These are phyloP conservation scores for Delphinus delphis DNA, from an alignment of 2,113 vertebrate genomes.

Conservation along the genomic window DNA sequence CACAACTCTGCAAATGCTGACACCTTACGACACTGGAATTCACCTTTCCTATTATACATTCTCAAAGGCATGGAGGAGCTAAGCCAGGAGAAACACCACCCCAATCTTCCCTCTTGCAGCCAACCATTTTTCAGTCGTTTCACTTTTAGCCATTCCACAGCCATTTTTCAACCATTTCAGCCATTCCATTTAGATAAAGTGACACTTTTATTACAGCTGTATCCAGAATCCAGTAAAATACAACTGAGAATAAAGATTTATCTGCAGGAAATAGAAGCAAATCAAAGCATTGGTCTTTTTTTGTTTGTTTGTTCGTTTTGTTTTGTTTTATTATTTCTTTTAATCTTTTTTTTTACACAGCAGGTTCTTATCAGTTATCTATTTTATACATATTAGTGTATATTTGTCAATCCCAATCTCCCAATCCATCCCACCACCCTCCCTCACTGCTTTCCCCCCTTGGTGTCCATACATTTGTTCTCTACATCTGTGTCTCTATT, in stretches of 20 bases:
- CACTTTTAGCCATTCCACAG: neutral
- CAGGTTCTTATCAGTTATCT: no score
- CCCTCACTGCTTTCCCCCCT: no score
- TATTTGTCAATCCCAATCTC: no score
- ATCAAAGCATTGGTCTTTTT: neutral
- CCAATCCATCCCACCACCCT: no score
- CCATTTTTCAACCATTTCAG: neutral
- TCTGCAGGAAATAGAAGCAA: neutral
- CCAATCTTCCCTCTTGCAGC: neutral
- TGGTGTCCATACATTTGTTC: no score
- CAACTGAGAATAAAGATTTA: neutral
- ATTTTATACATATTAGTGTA: no score
- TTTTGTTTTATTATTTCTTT: no score
- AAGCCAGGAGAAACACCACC: fast-evolving
- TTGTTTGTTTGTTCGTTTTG: no score
- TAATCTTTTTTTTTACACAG: no score
- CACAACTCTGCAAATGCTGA: neutral
- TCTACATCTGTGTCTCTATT: no score
- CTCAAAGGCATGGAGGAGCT: neutral
- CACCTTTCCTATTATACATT: neutral
- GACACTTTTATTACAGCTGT: neutral
- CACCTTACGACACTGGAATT: neutral
- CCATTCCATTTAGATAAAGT: neutral
- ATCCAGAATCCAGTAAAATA: neutral
- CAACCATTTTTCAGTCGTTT: neutral